Evolutionary conservation across 2,113 vertebrate genomes (phyloP), one percentile per base, ranked within the genome.

Genomic region (Megaptera novaeangliae): DNA sequence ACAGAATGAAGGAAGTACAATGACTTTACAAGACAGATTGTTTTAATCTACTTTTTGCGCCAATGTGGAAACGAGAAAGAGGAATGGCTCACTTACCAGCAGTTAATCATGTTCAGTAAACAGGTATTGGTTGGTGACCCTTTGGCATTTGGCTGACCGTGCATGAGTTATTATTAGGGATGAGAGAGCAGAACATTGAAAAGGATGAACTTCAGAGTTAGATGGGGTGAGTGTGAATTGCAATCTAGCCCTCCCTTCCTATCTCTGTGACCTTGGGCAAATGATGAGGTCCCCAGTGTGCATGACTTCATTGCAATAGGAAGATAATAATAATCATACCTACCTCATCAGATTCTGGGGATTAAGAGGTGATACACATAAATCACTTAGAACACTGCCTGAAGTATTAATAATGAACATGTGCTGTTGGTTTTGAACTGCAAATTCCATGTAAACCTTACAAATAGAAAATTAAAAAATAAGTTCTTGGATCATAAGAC

Each of bases 21-120:
- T 25, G 6, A 82, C 27, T 64, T 95, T 61, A 14, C n/a, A 75
- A 93, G 63, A 92, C 15, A 34, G 29, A 78, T 57, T 94, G 63
- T n/a, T 95, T 87, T 95, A 81, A 83, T 95, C 61, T 89, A 69
- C 69, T 64, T 92, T 91, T 94, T 84, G 31, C 4, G 39, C 15
- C 0, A 6, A 52, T 0, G 3, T 80, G 9, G 31, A 95, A 63
- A 89, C 90, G 57, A 75, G 57, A n/a, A 78, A 46, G 71, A 92
- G 94, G 4, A 39, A 96, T 92, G 68, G 18, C 36, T 92, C 5
- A 15, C 21, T 61, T 23, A 23, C 14, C 0, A 25, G 64, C 57
- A 71, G 41, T 75, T 84, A 86, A 71, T 94, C 87, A 75, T 21
- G 31, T 64, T 86, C 63, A 74, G 46, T 75, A 27, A 55, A 82